These are phyloP conservation scores for Timema cristinae DNA, from an alignment of 2,888 invertebrate genomes.

Conservation along the genomic window DNA sequence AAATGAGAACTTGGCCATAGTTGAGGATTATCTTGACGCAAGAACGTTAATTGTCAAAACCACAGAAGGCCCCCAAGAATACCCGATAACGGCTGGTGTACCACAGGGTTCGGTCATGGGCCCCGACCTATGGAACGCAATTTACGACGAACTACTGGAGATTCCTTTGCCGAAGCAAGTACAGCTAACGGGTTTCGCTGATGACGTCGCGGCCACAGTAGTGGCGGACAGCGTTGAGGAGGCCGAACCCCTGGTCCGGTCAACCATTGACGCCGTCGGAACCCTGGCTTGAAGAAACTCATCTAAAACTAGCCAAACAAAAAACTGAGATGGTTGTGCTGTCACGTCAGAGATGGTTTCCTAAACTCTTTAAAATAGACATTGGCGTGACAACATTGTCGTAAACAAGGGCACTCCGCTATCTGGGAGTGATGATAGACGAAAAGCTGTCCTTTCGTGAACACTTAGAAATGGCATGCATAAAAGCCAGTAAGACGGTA, in stretches of 20 bases:
- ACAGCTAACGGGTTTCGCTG: neutral
- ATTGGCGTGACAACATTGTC: neutral
- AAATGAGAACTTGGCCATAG: neutral
- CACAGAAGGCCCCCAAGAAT: neutral
- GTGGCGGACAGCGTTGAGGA: neutral
- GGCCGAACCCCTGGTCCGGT: neutral
- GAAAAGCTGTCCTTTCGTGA: neutral
- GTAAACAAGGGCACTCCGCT: neutral
- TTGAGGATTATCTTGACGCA: conserved; percentile 3
- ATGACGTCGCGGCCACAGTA: too few relatives aligned
- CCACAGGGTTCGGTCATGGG: neutral
- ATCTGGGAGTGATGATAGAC: too few relatives aligned
- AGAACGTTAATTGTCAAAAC: conserved; percentile 7
- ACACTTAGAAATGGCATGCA: neutral
- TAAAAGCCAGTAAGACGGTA: neutral
- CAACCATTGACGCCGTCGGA: neutral
- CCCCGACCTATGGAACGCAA: too few relatives aligned
- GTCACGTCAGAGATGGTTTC: neutral
- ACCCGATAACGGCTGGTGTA: conserved; percentile 1
- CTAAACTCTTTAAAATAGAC: neutral
- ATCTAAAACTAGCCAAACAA: too few relatives aligned
- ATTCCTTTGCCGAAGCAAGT: neutral
- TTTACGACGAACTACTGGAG: neutral
- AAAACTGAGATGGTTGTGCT: neutral
- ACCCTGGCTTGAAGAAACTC: neutral